Evolutionary conservation across 1,140 invertebrate species (phyloP).

Genomic region (Papilio helenus): DNA sequence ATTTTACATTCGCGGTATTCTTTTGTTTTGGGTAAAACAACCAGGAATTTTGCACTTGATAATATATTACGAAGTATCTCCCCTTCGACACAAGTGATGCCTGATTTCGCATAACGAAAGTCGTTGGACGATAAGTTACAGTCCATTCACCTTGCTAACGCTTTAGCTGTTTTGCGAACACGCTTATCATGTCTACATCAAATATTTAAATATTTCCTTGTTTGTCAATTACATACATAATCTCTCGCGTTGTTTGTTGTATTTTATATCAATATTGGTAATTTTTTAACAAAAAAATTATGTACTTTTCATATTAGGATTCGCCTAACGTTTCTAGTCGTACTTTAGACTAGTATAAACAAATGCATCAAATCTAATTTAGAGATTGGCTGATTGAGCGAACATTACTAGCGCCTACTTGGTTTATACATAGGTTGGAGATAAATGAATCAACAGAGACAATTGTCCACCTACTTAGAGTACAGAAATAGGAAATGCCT

Average conservation of each 20-base stretch:
- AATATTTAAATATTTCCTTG: conserved; percentile 16
- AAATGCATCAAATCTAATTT: background rate
- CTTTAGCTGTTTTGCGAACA: background rate
- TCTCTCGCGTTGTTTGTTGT: background rate
- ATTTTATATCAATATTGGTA: background rate
- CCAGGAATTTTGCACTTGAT: background rate
- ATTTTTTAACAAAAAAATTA: background rate
- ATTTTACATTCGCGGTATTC: no score
- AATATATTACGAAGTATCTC: background rate
- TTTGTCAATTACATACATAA: background rate
- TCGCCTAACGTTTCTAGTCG: no score
- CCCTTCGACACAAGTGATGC: background rate
- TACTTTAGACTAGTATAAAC: no score
- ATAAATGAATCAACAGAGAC: conserved; percentile 21
- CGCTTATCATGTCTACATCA: conserved; percentile 9
- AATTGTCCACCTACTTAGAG: conserved; percentile 37
- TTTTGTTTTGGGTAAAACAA: background rate
- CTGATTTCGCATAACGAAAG: conserved; percentile 12
- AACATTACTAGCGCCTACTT: background rate
- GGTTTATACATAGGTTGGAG: background rate
- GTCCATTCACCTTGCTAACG: conserved; percentile 16
- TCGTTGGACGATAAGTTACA: conserved; percentile 14
- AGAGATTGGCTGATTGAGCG: background rate
- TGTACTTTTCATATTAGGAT: no score
- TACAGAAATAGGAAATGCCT: conserved; percentile 59